Percentiles rank a stretch among this genome's conserved stretches.
phyloP scores from a whole-genome alignment of 2,888 invertebrate species.

The Bimastos eiseni region DNA sequence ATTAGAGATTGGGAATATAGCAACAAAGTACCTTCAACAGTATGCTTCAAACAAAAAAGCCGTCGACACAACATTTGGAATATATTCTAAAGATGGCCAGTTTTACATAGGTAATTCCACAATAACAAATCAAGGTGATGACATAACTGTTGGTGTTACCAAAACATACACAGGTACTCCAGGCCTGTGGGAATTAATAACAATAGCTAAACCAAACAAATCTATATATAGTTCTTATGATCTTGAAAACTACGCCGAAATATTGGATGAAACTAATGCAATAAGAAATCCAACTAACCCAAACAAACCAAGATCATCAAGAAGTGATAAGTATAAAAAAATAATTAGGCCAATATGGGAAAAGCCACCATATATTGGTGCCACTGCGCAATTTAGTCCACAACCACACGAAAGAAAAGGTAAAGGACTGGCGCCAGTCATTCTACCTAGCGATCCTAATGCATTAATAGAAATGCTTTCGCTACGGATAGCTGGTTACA shows the following conservation, averaged over 20 bases:
- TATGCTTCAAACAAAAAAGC: too few species aligned
- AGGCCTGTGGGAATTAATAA: background rate
- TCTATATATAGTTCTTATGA: background rate
- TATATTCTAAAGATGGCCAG: background rate
- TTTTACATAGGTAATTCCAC: background rate
- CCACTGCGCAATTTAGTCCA: too few species aligned
- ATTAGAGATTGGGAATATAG: too few species aligned
- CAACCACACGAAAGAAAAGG: too few species aligned
- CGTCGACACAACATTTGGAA: background rate
- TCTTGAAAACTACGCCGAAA: background rate
- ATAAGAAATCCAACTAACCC: background rate
- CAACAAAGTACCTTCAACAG: too few species aligned
- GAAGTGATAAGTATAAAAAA: background rate
- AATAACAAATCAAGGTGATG: background rate
- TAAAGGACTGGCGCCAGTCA: background rate
- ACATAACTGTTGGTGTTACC: background rate
- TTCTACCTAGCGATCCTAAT: background rate
- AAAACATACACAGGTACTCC: background rate
- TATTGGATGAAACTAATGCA: background rate
- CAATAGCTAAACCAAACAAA: background rate
- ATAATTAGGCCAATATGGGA: slow-evolving; percentile 1
- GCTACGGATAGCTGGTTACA: background rate
- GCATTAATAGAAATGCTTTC: background rate
- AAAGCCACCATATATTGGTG: too few species aligned
- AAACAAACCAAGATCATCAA: background rate